Conservation (phyloP, 2,888 invertebrate species). For the Stenoptilia bipunctidactyla region DNA sequence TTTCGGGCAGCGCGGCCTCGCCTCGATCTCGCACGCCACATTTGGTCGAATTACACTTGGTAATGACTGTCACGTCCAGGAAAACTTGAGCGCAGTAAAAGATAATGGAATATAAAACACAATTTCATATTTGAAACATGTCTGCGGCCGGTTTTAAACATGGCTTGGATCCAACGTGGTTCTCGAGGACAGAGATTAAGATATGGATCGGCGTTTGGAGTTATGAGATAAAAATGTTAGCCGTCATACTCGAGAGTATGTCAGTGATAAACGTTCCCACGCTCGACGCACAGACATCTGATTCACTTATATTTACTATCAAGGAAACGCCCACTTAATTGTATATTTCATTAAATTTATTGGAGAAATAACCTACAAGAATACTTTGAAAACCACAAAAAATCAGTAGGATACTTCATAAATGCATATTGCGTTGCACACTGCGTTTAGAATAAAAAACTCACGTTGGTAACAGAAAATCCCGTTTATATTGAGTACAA, state of each 20-base stretch:
- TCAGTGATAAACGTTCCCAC: conserved; percentile 48
- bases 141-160: conserved; percentile 46
- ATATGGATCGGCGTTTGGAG: conserved; percentile 38
- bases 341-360: too few relatives aligned
- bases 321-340: conserved; percentile 43
- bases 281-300: conserved; percentile 44
- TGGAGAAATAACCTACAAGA: too few relatives aligned
- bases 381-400: too few relatives aligned
- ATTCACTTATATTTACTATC: conserved; percentile 48
- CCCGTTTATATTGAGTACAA: conserved; percentile 13
- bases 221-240: conserved; percentile 35
- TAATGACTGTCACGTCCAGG: conserved; percentile 26
- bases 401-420: too few relatives aligned
- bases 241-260: conserved; percentile 27
- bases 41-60: conserved; percentile 22
- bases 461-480: too few relatives aligned
- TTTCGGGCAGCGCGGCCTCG: conserved; percentile 35
- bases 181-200: conserved; percentile 29
- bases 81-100: conserved; percentile 28
- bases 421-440: too few relatives aligned
- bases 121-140: conserved; percentile 40
- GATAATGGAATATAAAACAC: conserved; percentile 33
- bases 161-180: conserved; percentile 44
- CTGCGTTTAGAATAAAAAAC: too few relatives aligned
- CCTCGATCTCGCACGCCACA: conserved; percentile 39